Evolutionary conservation across 2,113 vertebrate genomes (phyloP).

Genomic region (Cebus imitator): DNA sequence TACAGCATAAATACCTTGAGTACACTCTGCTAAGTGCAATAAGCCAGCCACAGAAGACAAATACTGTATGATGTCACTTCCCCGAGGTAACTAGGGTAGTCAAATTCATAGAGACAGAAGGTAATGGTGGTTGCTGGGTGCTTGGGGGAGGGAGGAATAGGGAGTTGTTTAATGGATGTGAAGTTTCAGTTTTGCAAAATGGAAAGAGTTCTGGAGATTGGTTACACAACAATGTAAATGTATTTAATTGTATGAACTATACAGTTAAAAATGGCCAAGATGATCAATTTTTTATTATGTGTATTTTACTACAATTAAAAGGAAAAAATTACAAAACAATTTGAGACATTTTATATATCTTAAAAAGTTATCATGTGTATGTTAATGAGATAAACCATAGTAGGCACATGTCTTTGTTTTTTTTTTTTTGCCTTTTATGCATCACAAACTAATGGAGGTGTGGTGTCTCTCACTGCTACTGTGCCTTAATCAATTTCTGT

Average conservation of each 20-base stretch:
- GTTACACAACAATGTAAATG: too few species aligned
- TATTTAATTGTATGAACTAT: too few species aligned
- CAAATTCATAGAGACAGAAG: neutral
- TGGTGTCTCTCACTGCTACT: neutral
- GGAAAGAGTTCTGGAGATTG: too few species aligned
- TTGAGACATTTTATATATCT: neutral
- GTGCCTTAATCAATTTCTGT: neutral
- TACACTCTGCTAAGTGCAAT: neutral
- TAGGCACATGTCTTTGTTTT: too few species aligned
- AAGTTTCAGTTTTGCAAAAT: too few species aligned
- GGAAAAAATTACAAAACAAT: too few species aligned
- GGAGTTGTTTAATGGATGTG: too few species aligned
- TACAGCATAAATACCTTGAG: neutral
- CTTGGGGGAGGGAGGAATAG: too few species aligned
- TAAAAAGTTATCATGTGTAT: neutral
- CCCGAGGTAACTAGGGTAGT: rapidly evolving
- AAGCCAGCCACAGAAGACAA: neutral
- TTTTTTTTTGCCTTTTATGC: neutral
- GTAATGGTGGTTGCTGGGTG: neutral
- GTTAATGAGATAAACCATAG: neutral
- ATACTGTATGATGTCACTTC: neutral
- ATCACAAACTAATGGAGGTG: neutral
- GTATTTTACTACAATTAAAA: too few species aligned
- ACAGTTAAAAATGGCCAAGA: too few species aligned
- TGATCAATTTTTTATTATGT: too few species aligned